Base-by-base conservation (phyloP, 2,797 vertebrate species). In the Chaetophractus vellerosus region DNA sequence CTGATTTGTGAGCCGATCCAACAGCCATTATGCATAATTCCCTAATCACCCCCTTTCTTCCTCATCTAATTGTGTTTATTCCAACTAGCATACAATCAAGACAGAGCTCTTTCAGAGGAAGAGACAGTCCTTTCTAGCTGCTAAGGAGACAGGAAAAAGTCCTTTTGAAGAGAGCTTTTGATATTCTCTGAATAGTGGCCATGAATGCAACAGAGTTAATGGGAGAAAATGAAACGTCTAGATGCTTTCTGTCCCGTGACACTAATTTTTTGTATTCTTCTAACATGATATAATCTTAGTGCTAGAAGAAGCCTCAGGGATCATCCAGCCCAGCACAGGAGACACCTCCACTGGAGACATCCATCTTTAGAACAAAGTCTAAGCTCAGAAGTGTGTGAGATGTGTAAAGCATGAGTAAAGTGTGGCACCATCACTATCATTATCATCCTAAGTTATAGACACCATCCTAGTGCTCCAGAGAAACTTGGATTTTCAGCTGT, bases 21-120 rank as follows among this genome's bases (percentile, higher is more conserved):
- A 97, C 89, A 98, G 91, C 72, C 96, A 97, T 98, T 98, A 98
- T 94, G 92, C 76, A 96, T 93, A 96, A 97, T 98, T 96, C 98
- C 97, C 97, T 97, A 98, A 98, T 98, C 96, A 97, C 72, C 92
- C 94, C 87, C 92, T 96, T 95, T 97, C 98, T 97, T 95, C 36
- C 79, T 84, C 50, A 84, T 97, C 80, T 98, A 98, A 97, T 93
- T 98, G 90, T 96, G 97, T 96, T 97, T 97, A 98, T 97, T 98
- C 91, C 94, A 97, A 95, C 88, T 92, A 97, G 86, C 82, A 85
- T 95, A 97, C 71, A 98, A 98, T 98, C 96, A 98, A 90, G 94
- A 92, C 79, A 80, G 94, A 88, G 92, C 66, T 89, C 91, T 97
- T 96, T 85, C 96, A 97, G 71, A 95, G 91, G 68, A 93, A 96